Evolutionary conservation across 2,888 invertebrate genomes (phyloP).

Genomic region (Drosophila tanythrix): DNA sequence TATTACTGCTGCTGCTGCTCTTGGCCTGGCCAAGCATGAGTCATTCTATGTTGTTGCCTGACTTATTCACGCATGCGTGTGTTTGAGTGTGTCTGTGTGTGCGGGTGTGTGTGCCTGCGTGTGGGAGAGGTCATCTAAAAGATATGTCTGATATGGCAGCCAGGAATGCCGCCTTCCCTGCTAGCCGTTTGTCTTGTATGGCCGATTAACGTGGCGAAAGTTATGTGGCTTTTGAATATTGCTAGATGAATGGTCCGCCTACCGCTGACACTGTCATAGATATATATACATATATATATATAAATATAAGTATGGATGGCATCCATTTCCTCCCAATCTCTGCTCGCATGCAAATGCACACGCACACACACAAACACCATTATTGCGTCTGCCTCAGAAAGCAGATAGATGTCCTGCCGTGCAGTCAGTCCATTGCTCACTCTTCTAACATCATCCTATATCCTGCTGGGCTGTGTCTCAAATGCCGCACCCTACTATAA

Average conservation of each 20-base stretch:
- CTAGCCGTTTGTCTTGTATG: slow-evolving; percentile 2
- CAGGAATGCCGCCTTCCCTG: slow-evolving; percentile 6
- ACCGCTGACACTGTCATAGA: slow-evolving; percentile 35
- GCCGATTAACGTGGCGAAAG: slow-evolving; percentile 54
- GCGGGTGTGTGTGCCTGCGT: background rate
- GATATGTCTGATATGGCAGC: slow-evolving; percentile 16
- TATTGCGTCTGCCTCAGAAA: slow-evolving; percentile 56
- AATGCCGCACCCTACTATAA: background rate
- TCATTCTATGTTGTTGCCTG: slow-evolving; percentile 61
- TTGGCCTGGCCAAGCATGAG: slow-evolving; percentile 24
- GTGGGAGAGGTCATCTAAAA: slow-evolving; percentile 28
- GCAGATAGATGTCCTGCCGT: slow-evolving; percentile 49
- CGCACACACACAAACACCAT: slow-evolving; percentile 4
- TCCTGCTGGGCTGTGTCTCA: slow-evolving; percentile 4
- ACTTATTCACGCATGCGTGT: slow-evolving; percentile 20
- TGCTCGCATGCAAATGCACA: slow-evolving; percentile 3
- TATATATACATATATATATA: slow-evolving; percentile 18
- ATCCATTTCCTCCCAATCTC: background rate
- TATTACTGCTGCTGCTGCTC: slow-evolving; percentile 50
- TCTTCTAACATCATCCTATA: background rate
- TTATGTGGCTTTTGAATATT: slow-evolving; percentile 43
- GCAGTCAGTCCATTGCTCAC: slow-evolving; percentile 6
- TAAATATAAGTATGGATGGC: slow-evolving; percentile 30
- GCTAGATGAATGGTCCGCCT: slow-evolving; percentile 11
- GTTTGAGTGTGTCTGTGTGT: background rate